Evolutionary conservation across 2,888 invertebrate genomes (phyloP).

Genomic region (Tromatobia lineatoria): DNA sequence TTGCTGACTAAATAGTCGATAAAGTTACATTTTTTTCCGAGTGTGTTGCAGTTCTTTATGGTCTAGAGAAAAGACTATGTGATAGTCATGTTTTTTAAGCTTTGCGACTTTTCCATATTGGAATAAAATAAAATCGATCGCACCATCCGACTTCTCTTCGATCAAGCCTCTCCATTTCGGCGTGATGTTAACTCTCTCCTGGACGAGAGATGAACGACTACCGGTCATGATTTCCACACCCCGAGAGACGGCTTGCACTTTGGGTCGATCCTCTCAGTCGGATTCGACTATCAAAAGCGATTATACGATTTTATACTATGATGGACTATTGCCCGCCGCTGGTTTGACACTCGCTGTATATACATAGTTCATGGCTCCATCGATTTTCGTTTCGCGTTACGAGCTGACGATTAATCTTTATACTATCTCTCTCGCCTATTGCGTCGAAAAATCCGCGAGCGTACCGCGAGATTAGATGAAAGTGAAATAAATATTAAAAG

Average conservation of each 20-base stretch:
- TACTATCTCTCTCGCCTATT: conserved; percentile 52
- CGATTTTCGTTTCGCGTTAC: conserved; percentile 59
- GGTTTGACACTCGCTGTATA: neutral
- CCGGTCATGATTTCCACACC: conserved; percentile 31
- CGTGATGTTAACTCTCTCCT: conserved; percentile 28
- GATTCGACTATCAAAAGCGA: conserved; percentile 40
- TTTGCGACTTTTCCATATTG: conserved; percentile 14
- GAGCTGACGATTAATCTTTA: conserved; percentile 62
- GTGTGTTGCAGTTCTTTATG: neutral
- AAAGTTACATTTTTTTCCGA: too few species aligned
- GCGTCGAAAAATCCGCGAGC: conserved; percentile 48
- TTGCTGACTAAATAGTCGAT: too few species aligned
- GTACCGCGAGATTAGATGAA: conserved; percentile 52
- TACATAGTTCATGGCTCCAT: conserved; percentile 41
- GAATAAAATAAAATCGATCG: conserved; percentile 23
- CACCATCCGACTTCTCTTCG: conserved; percentile 9
- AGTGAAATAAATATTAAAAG: conserved; percentile 63
- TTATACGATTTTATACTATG: conserved; percentile 43
- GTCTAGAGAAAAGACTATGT: neutral
- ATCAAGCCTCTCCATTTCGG: conserved; percentile 6
- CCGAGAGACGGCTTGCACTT: neutral
- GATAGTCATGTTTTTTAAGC: conserved; percentile 2
- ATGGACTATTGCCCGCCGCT: conserved; percentile 24
- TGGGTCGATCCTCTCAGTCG: conserved; percentile 27
- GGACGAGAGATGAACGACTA: conserved; percentile 23